Conservation (phyloP, 2,113 vertebrate genomes). For the Siniperca chuatsi region DNA sequence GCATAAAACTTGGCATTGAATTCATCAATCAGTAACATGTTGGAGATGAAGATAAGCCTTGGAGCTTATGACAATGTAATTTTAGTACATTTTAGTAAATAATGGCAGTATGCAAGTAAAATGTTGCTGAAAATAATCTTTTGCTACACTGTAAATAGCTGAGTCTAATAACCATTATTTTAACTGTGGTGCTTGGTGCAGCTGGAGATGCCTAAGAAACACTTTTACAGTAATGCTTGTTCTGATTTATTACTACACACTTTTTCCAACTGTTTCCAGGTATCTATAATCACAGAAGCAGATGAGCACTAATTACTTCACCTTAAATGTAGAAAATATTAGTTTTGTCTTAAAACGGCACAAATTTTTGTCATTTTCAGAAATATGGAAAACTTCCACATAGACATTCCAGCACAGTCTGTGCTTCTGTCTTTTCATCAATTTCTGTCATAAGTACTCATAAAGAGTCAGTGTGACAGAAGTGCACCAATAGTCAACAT, state of each 20-base stretch:
- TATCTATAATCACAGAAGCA: conserved; percentile 9
- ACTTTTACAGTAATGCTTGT: not conserved
- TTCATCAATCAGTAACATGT: not conserved
- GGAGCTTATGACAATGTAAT: not conserved
- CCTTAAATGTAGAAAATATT: conserved; percentile 16
- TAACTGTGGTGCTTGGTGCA: not conserved
- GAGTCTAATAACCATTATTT: not conserved
- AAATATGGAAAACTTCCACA: conserved; percentile 12
- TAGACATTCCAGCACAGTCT: not conserved
- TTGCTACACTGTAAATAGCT: not conserved
- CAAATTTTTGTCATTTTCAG: not conserved
- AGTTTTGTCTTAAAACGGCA: not conserved
- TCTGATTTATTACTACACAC: not conserved
- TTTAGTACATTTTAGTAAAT: not conserved
- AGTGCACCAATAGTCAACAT: not conserved
- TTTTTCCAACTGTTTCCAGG: conserved; percentile 3
- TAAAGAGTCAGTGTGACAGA: not conserved
- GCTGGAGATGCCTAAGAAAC: not conserved
- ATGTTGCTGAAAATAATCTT: not conserved
- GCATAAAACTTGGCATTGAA: not conserved
- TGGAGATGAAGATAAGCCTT: not conserved
- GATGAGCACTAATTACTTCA: conserved; percentile 9
- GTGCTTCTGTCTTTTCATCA: not conserved
- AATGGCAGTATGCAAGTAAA: not conserved
- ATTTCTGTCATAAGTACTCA: not conserved